Evolutionary conservation across 2,888 invertebrate species (phyloP), one percentile per base, ranked within the genome.

Genomic region (Aromia moschata): DNA sequence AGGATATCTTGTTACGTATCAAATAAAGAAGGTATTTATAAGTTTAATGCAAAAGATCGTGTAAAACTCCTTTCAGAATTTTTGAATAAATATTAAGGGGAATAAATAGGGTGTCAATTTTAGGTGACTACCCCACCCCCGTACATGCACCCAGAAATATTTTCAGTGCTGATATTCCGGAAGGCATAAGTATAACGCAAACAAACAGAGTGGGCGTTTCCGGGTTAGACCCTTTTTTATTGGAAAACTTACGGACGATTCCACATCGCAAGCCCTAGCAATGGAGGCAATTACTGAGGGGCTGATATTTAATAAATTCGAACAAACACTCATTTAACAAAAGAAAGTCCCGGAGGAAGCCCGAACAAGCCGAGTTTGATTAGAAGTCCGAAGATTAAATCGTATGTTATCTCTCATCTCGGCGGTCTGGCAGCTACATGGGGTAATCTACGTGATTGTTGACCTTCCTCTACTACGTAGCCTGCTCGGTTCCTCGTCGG

Each of bases 391-490:
- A 40, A 55, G 51, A 63, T 63, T 63, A 60, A 58, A 60, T 63
- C 58, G 55, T 60, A 53, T 45, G 57, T 63, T 63, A 58, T 63
- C 63, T 63, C 51, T 49, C 54, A 63, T 63, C 60, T 55, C 37
- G 45, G 55, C 38, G 51, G 63, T 54, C 47, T 63, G 58, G 56
- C 63, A 60, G 49, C 56, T 59, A 61, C 55, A 62, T 46, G 59
- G 49, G 57, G 54, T 58, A 65, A 58, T 64, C 58, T 56, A 58
- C 40, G 54, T 59, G 62, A 60, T 63, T 60, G 56, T 60, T 61
- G 62, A 60, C 65, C 65, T 31, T 47, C 47, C 56, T 56, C 53
- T 59, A 25, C 17, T 52, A 15, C 52, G 30, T 9, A 7, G 49
- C 31, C 18, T 18, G 43, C 45, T 57, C 11, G 15, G 30, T 38